phyloP scores from a whole-genome alignment of 2,113 vertebrate genomes.

The Menidia beryllina region DNA sequence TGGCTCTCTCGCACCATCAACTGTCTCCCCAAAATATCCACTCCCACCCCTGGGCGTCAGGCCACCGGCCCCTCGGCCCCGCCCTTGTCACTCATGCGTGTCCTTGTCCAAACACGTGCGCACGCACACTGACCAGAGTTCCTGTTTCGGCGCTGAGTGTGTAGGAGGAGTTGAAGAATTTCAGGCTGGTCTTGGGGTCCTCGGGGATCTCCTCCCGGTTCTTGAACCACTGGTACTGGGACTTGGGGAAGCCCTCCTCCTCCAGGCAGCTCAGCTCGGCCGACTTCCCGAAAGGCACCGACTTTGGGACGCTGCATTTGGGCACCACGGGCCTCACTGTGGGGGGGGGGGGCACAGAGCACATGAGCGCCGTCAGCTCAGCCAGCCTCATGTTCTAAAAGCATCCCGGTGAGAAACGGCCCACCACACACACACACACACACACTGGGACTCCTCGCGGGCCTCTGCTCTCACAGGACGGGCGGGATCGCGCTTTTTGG shows the following conservation, averaged over 20 bases:
- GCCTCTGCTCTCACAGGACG: constrained; percentile 20
- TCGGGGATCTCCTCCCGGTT: constrained; percentile 86
- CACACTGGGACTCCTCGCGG: constrained; percentile 25
- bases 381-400: neutral
- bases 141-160: constrained; percentile 84
- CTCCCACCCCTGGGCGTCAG: constrained; percentile 68
- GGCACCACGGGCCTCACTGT: constrained; percentile 93
- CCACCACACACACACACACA: constrained; percentile 17
- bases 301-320: constrained; percentile 90
- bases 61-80: constrained; percentile 64
- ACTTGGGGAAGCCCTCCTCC: constrained; percentile 90
- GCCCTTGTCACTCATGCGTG: constrained; percentile 48
- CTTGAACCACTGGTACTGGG: constrained; percentile 95
- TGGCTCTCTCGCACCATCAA: constrained; percentile 77
- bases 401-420: constrained; percentile 3
- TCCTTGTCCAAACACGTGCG: constrained; percentile 60
- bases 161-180: constrained; percentile 91
- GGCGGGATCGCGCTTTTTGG: constrained; percentile 47
- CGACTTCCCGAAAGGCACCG: constrained; percentile 92
- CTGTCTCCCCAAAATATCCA: constrained; percentile 84
- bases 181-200: constrained; percentile 85
- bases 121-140: constrained; percentile 87
- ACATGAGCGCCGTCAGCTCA: constrained; percentile 14
- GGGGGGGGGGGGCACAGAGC: constrained; percentile 40
- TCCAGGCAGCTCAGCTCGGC: constrained; percentile 91